phyloP scores from a whole-genome alignment of 1,140 invertebrate species.

The Drosophila chauvacae region DNA sequence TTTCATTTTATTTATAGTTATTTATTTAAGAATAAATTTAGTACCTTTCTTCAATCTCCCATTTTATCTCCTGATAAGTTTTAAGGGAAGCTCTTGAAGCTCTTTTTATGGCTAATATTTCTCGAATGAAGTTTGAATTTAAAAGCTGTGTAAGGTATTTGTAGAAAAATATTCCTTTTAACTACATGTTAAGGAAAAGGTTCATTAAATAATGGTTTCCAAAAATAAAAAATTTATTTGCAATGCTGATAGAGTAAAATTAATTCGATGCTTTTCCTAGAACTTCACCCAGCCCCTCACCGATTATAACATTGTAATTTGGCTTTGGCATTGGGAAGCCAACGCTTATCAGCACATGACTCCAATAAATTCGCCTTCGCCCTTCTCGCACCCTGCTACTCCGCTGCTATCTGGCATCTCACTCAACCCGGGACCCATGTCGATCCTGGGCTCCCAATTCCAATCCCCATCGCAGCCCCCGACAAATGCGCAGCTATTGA shows the following conservation, averaged over 20 bases:
- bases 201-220: no score
- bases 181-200: no score
- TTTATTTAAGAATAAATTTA: no score
- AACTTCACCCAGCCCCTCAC: neutral
- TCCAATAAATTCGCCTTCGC: conserved; percentile 78
- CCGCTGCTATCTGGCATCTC: conserved; percentile 63
- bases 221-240: neutral
- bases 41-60: no score
- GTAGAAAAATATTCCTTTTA: no score
- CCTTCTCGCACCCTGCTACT: conserved; percentile 23
- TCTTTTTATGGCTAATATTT: neutral
- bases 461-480: neutral
- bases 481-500: conserved; percentile 74
- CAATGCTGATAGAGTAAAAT: neutral
- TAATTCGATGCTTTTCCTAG: neutral
- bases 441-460: conserved; percentile 24
- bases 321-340: conserved; percentile 69
- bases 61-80: no score
- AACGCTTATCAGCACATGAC: conserved; percentile 79
- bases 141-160: neutral
- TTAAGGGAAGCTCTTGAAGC: no score
- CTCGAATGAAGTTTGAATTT: neutral
- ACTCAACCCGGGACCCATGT: conserved; percentile 66
- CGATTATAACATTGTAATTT: conserved; percentile 74
- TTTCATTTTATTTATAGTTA: no score